phyloP scores from a whole-genome alignment of 2,797 vertebrate species.

The Anguilla marmorata region DNA sequence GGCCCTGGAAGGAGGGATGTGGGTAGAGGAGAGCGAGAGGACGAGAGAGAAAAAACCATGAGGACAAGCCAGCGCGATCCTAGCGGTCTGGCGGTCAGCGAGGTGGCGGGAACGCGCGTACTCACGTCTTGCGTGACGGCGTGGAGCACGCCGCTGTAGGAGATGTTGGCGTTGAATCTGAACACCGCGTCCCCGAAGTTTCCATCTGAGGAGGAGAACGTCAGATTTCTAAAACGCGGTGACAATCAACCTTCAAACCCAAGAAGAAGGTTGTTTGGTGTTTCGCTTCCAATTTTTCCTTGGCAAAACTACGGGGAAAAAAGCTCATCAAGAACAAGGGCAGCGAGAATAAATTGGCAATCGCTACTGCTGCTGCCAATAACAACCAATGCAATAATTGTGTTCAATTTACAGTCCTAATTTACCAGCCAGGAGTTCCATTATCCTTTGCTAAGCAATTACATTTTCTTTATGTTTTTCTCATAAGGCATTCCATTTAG shows the following conservation, averaged over 20 bases:
- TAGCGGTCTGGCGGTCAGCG: neutral
- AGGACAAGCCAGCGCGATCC: neutral
- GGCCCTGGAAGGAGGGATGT: conserved; percentile 71
- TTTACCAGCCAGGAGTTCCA: neutral
- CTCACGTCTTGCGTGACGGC: conserved; percentile 99
- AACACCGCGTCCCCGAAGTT: conserved; percentile 97
- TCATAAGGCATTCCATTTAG: neutral
- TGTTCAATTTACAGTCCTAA: neutral
- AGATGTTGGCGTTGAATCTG: conserved; percentile 96
- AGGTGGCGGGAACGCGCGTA: conserved; percentile 29
- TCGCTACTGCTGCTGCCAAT: neutral
- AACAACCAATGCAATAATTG: neutral
- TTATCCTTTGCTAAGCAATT: neutral
- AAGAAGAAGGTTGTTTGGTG: neutral
- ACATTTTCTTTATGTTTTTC: neutral
- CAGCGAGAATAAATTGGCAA: neutral
- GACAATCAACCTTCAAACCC: neutral
- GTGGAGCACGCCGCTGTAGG: conserved; percentile 96
- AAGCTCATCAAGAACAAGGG: neutral
- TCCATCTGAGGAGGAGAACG: conserved; percentile 74
- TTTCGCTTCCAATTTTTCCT: neutral
- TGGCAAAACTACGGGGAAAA: neutral
- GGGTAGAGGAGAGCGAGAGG: neutral
- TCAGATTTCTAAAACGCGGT: neutral
- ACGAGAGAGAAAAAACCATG: neutral